These are phyloP conservation scores for Sminthurinus aureus DNA, from an alignment of 2,888 invertebrate genomes.

Conservation along the genomic window DNA sequence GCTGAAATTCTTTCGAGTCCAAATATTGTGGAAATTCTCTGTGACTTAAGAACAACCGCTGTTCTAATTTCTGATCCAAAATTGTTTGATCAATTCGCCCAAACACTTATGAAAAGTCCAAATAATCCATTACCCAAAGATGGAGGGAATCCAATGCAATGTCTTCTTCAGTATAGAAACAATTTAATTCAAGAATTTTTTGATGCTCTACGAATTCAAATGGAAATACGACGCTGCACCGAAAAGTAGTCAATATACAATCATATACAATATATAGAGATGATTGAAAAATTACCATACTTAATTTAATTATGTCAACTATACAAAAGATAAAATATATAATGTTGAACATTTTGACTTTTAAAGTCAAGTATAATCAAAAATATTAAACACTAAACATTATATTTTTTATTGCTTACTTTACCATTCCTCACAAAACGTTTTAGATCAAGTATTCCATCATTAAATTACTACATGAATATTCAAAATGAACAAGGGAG, in stretches of 20 bases:
- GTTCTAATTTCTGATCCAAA: conserved; percentile 46
- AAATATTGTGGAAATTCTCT: conserved; percentile 48
- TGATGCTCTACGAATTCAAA: conserved; percentile 46
- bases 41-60: conserved; percentile 51
- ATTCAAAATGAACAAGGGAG: not conserved
- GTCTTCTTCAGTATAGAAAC: conserved; percentile 46
- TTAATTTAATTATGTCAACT: not conserved
- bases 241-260: no score
- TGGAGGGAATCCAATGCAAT: conserved; percentile 47
- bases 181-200: conserved; percentile 52
- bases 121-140: conserved; percentile 24
- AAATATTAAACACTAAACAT: no score
- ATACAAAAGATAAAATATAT: not conserved
- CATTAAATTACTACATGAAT: not conserved
- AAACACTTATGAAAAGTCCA: conserved; percentile 38
- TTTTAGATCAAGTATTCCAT: not conserved
- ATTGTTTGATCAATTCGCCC: conserved; percentile 45
- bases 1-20: conserved; percentile 48
- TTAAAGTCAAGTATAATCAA: no score
- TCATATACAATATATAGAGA: no score
- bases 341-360: no score
- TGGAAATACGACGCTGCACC: conserved; percentile 40
- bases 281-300: no score
- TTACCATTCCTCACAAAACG: no score
- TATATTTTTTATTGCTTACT: no score